These are phyloP conservation scores for Astreopora myriophthalma DNA, from an alignment of 64 coral and sea anemone genomes.

Conservation along the genomic window DNA sequence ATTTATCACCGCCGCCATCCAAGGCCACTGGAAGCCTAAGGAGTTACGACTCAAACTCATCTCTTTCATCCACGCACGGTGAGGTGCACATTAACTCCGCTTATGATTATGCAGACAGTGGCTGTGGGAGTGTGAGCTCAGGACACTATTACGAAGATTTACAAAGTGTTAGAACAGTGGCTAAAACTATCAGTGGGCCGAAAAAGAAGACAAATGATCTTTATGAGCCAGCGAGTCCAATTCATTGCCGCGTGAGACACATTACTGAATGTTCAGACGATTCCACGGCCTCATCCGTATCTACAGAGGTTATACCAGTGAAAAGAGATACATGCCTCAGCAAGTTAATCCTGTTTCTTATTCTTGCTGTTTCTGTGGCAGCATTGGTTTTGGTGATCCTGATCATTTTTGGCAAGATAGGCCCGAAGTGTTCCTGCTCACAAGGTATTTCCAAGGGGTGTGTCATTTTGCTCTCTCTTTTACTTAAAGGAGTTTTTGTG, in stretches of 20 bases:
- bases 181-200: neutral
- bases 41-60: neutral
- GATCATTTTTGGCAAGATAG: neutral
- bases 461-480: neutral
- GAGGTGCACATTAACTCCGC: neutral
- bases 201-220: neutral
- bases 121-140: neutral
- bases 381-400: slow-evolving; percentile 8
- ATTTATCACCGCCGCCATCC: neutral
- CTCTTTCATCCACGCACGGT: no score
- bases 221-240: neutral
- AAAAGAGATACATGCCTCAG: neutral
- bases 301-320: neutral
- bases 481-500: neutral
- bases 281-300: neutral
- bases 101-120: neutral
- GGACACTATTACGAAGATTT: slow-evolving; percentile 5
- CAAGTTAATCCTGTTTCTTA: slow-evolving; percentile 37
- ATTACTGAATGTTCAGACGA: slow-evolving; percentile 42
- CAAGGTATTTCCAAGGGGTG: neutral
- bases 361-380: slow-evolving; percentile 21
- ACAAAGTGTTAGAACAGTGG: neutral
- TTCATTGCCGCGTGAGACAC: neutral
- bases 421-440: slow-evolving; percentile 21
- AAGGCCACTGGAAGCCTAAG: neutral